Base-by-base conservation (phyloP, 2,797 vertebrate genomes). In the Semaprochilodus insignis region DNA sequence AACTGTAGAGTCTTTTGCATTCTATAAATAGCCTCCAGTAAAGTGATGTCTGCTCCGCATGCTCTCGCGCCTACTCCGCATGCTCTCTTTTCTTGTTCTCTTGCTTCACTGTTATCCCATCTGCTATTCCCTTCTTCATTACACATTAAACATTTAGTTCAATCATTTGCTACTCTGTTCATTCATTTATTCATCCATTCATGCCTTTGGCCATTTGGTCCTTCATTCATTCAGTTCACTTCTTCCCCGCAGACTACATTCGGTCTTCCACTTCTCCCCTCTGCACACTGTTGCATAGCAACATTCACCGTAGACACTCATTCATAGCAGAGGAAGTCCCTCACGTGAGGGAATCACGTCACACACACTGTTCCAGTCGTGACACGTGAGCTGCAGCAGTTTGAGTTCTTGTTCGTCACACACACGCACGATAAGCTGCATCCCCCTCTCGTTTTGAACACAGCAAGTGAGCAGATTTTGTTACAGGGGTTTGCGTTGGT, bases 241-340 rank as follows among this genome's bases (percentile, higher is more conserved):
- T 27, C 17, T 8, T 27, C 10, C 59, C 62, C 63, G 3, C 11
- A 59, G 62, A 72, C 48, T 69, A 21, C 48, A 60, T 73, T 71
- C 31, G 59, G 52, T 71, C 44, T 84, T 23, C 40, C 60, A 70
- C 57, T 54, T 69, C 48, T 67, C 52, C 52, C 59, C 52, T 69
- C 73, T 75, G 65, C 86, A 40, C 34, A 31, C 65, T 36, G 83
- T 90, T 85, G 87, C 87, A 82, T 89, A 88, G 87, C 83, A 88
- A 85, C 85, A 71, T 21, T 78, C 57, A 67, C 54, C 34, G n/a
- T 36, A 44, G 72, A 67, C 67, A 60, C 82, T 72, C 67, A 78
- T 70, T 87, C 78, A 80, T 55, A 59, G 70, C 69, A 55, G 44
- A 72, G 60, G 44, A 83, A 80, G 78, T 72, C 31, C 80, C 77